A percentile compares a stretch with the other conserved stretches of the same genome.
Evolutionary conservation across 2,113 vertebrate genomes (phyloP).

Genomic region (Pungitius pungitius): DNA sequence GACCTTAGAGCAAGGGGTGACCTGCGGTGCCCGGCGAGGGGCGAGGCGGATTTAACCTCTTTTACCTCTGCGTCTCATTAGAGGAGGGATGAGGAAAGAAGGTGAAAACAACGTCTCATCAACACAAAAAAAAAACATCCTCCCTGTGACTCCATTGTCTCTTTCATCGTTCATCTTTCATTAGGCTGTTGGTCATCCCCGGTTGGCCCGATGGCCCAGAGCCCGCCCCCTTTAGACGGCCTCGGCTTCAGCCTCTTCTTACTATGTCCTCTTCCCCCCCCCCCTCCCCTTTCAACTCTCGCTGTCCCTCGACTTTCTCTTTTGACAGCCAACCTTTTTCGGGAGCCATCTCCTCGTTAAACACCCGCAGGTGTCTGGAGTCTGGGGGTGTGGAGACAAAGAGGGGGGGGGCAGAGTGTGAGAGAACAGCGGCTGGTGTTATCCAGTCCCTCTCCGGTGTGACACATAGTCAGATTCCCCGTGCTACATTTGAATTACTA

Average conservation of each 20-base stretch:
- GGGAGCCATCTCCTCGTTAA: slow-evolving; percentile 77
- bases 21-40: slow-evolving; percentile 3
- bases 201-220: slow-evolving; percentile 11
- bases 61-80: slow-evolving; percentile 42
- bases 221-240: not conserved
- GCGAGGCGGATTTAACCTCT: slow-evolving; percentile 37
- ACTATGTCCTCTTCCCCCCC: not conserved
- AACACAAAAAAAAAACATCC: slow-evolving; percentile 13
- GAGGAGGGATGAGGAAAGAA: not conserved
- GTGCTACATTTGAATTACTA: slow-evolving; percentile 60
- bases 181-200: slow-evolving; percentile 10
- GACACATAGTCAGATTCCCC: slow-evolving; percentile 58
- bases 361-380: slow-evolving; percentile 68
- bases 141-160: not conserved
- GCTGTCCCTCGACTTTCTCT: slow-evolving; percentile 45
- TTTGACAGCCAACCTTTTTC: slow-evolving; percentile 77
- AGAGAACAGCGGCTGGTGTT: slow-evolving; percentile 30
- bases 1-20: slow-evolving; percentile 37
- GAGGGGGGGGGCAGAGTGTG: slow-evolving; percentile 3
- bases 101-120: not conserved
- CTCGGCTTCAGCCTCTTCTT: slow-evolving; percentile 26
- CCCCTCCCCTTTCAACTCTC: slow-evolving; percentile 27
- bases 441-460: slow-evolving; percentile 53
- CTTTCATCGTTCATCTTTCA: slow-evolving; percentile 7
- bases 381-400: slow-evolving; percentile 26